Evolutionary conservation across 1,140 invertebrate genomes (phyloP), one percentile per base, ranked within the genome.

Genomic region (Tetramorium parvispinum): DNA sequence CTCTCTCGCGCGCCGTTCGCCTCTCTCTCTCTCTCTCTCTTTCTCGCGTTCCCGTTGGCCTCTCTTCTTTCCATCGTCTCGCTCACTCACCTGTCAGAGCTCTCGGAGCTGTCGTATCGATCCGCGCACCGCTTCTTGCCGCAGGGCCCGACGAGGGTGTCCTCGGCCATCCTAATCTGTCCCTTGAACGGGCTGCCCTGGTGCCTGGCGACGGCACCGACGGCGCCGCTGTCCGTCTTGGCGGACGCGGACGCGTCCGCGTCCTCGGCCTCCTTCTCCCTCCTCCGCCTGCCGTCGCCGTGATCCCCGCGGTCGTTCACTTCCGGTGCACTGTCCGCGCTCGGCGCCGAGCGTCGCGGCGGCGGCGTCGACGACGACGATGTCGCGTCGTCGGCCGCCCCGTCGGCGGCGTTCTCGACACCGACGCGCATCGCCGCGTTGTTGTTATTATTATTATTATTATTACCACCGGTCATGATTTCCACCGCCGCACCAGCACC

Each of bases 71-170:
- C 65, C 10, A 40, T 46, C 46, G 51, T 70, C 85, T 86, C 79
- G 43, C 71, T 89, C 88, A 89, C 96, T 96, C 94, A 98, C 97
- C 97, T 98, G 97, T 98, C 97, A 95, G 97, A 98, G 94, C 97
- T 98, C 95, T 98, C 97, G 91, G 97, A 98, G 94, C 97, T 98
- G 96, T 98, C 97, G 96, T 98, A 98, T 96, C 97, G 96, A 96
- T 98, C 97, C 92, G 97, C 96, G 95, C 97, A 98, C 95, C 97
- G 96, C 95, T 97, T 98, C 96, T 98, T 98, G 94, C 97, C 96
- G 93, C 96, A 97, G 87, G 94, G 92, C 59, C 94, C 94, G 76
- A 93, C 89, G 63, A 91, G 88, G 81, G 85, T 92, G 75, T 93
- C 92, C 81, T 95, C 92, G 78, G 92, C 93, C 82, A 70, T 91